Evolutionary conservation across 2,888 invertebrate species (phyloP), one percentile per base, ranked within the genome.

Genomic region (Drosophila ezoana): DNA sequence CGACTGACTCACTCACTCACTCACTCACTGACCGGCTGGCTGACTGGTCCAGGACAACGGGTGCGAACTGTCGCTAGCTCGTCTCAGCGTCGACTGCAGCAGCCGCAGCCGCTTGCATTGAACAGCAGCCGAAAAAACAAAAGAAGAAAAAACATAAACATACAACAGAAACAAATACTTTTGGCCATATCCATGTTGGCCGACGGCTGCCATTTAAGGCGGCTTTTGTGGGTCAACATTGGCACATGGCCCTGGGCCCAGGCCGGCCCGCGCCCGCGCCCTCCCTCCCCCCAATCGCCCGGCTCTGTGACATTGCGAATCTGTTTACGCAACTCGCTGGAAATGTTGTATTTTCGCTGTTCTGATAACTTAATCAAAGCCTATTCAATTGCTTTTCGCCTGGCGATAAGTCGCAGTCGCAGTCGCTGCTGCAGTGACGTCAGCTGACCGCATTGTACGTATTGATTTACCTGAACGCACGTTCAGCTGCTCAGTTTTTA

Each of bases 361-460:
- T 37, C 45, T 78, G 76, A 76, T 76, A 76, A 82, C 82, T 79
- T 83, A 87, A 83, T 83, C 82, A 79, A 58, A 54, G 44, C 33
- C 59, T 44, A 45, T 52, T 59, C 16, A 48, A 58, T 58, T 64
- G 61, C 58, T 65, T 66, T 61, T 56, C 53, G 61, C 23, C 44
- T 16, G 44, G 14, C 61, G 78, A 78, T 76, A 76, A 76, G 64
- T 52, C 28, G 43, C 18, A 33, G 48, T 16, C 47, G n/a, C n/a
- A 57, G 57, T 16, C 13, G 38, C 20, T 43, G 56, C 16, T 41
- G 68, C 76, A 70, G 53, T 75, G 76, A 76, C 76, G 76, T 76
- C 78, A 76, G 63, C 54, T 68, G 75, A 78, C 69, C 75, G 63
- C 72, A 74, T 76, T 76, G 61, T 54, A 43, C 52, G 52, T 68